Percentiles rank a stretch among this genome's conserved stretches.
These are phyloP conservation scores for Cochlearius cochlearius DNA, from an alignment of 2,113 vertebrate genomes.

Conservation along the genomic window DNA sequence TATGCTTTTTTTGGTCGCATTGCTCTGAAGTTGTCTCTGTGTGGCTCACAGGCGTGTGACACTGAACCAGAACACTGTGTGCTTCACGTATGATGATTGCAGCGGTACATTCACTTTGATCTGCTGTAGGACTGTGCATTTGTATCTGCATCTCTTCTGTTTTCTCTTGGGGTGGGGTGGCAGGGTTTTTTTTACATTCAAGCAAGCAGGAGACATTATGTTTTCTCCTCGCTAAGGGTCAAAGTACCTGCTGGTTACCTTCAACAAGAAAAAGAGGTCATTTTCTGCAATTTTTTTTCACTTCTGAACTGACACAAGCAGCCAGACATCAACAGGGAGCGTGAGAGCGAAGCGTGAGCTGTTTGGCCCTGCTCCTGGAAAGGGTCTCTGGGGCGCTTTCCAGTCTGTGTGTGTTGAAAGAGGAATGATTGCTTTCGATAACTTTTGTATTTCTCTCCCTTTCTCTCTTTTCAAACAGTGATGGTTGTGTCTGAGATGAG, in stretches of 20 bases:
- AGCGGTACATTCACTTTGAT: background rate
- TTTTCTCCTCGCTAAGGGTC: background rate
- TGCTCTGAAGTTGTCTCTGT: background rate
- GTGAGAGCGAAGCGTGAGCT: background rate
- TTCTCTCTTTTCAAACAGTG: background rate
- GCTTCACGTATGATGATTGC: background rate
- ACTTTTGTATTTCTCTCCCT: constrained; percentile 4
- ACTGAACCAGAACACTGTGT: background rate
- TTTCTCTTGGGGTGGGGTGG: background rate
- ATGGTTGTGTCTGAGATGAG: background rate
- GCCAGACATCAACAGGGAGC: background rate
- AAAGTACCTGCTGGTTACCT: background rate
- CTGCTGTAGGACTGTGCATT: background rate
- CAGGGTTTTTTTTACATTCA: background rate
- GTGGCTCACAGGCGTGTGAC: background rate
- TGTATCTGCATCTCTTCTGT: background rate
- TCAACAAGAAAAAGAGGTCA: background rate
- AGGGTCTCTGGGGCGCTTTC: background rate
- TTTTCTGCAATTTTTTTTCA: background rate
- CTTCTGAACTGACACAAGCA: background rate
- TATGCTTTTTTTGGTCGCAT: background rate
- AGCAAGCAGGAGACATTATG: background rate
- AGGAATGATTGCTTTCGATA: background rate
- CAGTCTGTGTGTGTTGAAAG: background rate
- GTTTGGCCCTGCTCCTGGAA: background rate